These are phyloP conservation scores for Tetropium fuscum DNA, from an alignment of 2,888 invertebrate species.

Conservation along the genomic window DNA sequence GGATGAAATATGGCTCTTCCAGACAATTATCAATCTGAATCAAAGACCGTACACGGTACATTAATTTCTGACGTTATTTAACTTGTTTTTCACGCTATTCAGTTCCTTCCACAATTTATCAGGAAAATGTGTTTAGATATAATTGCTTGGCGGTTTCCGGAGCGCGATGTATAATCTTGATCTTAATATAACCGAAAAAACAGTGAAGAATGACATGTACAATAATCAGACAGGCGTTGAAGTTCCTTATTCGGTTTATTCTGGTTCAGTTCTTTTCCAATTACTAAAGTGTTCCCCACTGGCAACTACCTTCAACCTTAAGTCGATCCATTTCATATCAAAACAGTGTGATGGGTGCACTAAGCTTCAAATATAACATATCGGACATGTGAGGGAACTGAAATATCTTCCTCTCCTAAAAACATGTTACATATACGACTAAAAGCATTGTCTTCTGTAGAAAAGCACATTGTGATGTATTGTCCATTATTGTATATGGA, in stretches of 20 bases:
- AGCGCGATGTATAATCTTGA: constrained; percentile 13
- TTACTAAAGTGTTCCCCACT: constrained; percentile 60
- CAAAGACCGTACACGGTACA: constrained; percentile 4
- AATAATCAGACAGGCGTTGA: constrained; percentile 35
- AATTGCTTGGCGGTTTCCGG: constrained; percentile 1
- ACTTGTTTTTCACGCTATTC: constrained; percentile 13
- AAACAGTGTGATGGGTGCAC: constrained; percentile 27
- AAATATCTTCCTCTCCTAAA: not conserved
- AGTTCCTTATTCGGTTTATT: constrained; percentile 64
- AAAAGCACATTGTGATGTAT: no score
- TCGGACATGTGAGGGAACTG: constrained; percentile 3
- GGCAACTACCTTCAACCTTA: constrained; percentile 51
- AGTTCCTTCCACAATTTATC: constrained; percentile 19
- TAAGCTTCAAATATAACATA: constrained; percentile 6
- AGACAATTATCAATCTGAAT: constrained; percentile 1
- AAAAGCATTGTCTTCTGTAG: no score
- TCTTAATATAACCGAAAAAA: constrained; percentile 10
- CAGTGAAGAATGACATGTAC: constrained; percentile 18
- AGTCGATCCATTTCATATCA: constrained; percentile 58
- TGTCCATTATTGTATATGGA: no score
- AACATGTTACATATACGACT: no score
- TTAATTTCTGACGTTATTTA: constrained; percentile 17
- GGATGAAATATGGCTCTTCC: not conserved
- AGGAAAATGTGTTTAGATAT: constrained; percentile 23
- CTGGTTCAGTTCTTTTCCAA: constrained; percentile 63